Evolutionary conservation across 2,888 invertebrate genomes (phyloP).

Genomic region (Holacanthella duospinosa): DNA sequence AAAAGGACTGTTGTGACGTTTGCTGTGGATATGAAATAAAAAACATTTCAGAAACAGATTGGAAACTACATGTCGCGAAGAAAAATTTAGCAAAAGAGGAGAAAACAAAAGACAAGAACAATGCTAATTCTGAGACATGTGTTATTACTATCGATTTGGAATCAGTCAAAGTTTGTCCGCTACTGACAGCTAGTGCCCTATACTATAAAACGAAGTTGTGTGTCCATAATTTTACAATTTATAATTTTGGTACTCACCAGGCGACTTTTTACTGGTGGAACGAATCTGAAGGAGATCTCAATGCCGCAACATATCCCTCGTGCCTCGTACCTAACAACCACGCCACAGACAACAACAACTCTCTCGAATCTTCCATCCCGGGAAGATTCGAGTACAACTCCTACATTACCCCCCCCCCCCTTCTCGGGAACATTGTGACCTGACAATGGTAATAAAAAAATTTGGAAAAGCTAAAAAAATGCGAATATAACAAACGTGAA

Average conservation of each 20-base stretch:
- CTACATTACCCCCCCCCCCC: too few relatives aligned
- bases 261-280: conserved; percentile 36
- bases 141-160: conserved; percentile 36
- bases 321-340: too few relatives aligned
- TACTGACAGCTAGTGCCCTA: conserved; percentile 18
- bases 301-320: conserved; percentile 33
- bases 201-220: too few relatives aligned
- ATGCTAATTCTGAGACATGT: conserved; percentile 20
- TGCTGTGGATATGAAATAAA: conserved; percentile 17
- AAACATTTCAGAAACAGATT: conserved; percentile 18
- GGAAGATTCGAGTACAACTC: too few relatives aligned
- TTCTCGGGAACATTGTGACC: too few relatives aligned
- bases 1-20: too few relatives aligned
- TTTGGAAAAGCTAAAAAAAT: too few relatives aligned
- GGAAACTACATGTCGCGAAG: conserved; percentile 13
- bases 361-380: too few relatives aligned
- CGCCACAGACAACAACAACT: too few relatives aligned
- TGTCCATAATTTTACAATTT: conserved; percentile 39
- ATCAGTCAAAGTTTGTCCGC: conserved; percentile 34
- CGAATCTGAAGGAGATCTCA: conserved; percentile 31
- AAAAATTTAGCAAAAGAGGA: conserved; percentile 24
- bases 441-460: too few relatives aligned
- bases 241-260: conserved; percentile 30
- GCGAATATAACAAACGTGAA: too few relatives aligned
- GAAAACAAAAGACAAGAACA: conserved; percentile 17